phyloP scores from a whole-genome alignment of 1,140 invertebrate genomes.

The Euwallacea fornicatus region DNA sequence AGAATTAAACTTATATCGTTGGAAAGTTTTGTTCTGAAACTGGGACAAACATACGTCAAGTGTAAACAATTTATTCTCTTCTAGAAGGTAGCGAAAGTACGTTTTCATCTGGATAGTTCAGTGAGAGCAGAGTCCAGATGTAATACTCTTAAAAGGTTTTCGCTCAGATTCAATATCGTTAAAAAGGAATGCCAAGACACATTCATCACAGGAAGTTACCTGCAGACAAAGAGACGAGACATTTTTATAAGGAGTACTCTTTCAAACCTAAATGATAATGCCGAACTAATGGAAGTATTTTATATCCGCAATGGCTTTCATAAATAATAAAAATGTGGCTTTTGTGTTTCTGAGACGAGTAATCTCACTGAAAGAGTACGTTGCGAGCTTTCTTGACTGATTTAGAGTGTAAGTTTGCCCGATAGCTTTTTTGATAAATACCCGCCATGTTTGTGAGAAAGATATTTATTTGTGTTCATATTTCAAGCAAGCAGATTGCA shows the following conservation, averaged over 20 bases:
- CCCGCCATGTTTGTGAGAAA: neutral
- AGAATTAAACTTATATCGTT: no score
- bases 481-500: no score
- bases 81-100: no score
- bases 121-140: neutral
- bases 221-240: conserved; percentile 12
- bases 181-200: neutral
- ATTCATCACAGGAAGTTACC: conserved; percentile 17
- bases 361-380: conserved; percentile 3
- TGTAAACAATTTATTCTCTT: no score
- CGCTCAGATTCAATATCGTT: no score
- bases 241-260: conserved; percentile 17
- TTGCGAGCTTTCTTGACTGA: neutral
- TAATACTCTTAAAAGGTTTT: neutral
- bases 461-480: no score
- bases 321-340: conserved; percentile 22
- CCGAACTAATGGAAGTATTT: conserved; percentile 11
- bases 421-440: neutral
- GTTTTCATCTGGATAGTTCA: no score
- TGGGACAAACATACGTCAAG: no score
- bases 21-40: no score
- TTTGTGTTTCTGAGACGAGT: conserved; percentile 2
- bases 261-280: conserved; percentile 16
- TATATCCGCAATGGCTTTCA: conserved; percentile 16
- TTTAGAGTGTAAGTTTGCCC: neutral